These are phyloP conservation scores for Chrysolina oricalcia DNA, from an alignment of 2,888 invertebrate genomes.

Conservation along the genomic window DNA sequence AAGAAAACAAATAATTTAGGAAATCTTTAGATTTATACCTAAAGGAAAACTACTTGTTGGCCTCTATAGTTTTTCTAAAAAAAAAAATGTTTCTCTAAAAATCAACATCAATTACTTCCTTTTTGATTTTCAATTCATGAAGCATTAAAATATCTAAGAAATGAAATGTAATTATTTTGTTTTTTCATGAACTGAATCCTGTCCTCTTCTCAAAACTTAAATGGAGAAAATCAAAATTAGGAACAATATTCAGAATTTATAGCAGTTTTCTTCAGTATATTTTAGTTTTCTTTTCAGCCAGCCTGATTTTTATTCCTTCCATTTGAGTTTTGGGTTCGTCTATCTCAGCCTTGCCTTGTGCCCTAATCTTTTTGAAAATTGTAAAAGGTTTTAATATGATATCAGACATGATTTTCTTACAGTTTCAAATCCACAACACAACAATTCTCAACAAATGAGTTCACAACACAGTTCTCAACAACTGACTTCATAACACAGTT, in stretches of 20 bases:
- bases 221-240: neutral
- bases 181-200: neutral
- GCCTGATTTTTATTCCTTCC: neutral
- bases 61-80: no score
- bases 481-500: no score
- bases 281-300: no score
- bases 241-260: conserved; percentile 6
- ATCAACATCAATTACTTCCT: no score
- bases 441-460: no score
- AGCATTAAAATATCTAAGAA: neutral
- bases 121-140: neutral
- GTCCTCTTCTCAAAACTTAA: neutral
- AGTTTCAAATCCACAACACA: conserved; percentile 14
- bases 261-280: neutral
- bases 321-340: neutral
- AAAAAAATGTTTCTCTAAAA: no score
- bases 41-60: neutral
- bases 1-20: neutral
- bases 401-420: conserved; percentile 3
- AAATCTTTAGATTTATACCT: neutral
- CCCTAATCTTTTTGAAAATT: neutral
- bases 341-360: neutral
- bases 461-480: neutral
- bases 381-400: neutral
- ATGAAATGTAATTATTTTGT: neutral